Percentiles rank a stretch among this genome's conserved stretches.
phyloP scores from a whole-genome alignment of 1,140 invertebrate genomes.

The Metopolophium dirhodum region DNA sequence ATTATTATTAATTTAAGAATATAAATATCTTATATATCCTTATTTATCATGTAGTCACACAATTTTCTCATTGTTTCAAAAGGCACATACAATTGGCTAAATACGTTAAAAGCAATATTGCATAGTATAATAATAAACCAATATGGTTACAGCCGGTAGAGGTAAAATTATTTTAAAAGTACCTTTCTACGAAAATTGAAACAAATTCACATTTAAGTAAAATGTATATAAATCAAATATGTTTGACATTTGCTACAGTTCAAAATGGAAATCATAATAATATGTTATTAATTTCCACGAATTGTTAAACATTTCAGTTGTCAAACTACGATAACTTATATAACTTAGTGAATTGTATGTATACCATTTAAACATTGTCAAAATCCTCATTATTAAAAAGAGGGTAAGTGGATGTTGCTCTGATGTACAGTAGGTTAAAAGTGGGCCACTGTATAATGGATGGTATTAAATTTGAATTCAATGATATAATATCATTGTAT shows the following conservation, averaged over 20 bases:
- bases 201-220: neutral
- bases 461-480: no score
- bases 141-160: neutral
- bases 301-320: neutral
- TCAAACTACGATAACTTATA: neutral
- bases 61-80: neutral
- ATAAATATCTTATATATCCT: neutral
- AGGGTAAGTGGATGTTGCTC: no score
- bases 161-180: neutral
- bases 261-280: neutral
- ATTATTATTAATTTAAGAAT: neutral
- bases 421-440: no score
- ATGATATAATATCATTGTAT: no score
- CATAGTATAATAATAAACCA: neutral
- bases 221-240: neutral
- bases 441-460: no score
- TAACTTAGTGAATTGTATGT: neutral
- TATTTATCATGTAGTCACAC: neutral
- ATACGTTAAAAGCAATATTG: neutral
- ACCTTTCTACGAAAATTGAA: neutral
- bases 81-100: neutral
- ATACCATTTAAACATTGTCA: no score
- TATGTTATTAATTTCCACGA: no score
- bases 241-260: neutral
- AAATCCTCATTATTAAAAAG: no score